A percentile compares a stretch with the other conserved stretches of the same genome.
phyloP scores from a whole-genome alignment of 30 jellyfish, hydroid and myxozoan species.

The Hydractinia symbiolongicarpus region DNA sequence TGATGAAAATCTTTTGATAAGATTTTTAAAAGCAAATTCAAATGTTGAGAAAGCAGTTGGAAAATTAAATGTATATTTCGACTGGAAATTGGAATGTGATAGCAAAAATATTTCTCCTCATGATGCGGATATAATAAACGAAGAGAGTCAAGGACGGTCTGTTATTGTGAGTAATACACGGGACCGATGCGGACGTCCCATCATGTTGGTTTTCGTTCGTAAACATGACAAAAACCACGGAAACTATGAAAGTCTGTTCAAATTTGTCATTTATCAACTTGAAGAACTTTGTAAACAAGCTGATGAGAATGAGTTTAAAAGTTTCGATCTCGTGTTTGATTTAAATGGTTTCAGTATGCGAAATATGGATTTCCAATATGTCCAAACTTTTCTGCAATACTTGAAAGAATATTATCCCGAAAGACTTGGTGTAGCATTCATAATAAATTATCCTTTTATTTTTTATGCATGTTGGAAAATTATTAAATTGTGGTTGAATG shows the following conservation, averaged over 20 bases:
- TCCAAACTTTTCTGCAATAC: conserved; percentile 46
- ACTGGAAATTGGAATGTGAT: conserved; percentile 66
- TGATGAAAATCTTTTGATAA: background rate
- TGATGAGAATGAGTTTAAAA: conserved; percentile 45
- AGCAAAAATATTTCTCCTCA: conserved; percentile 34
- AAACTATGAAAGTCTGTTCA: conserved; percentile 2
- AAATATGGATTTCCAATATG: conserved; percentile 74
- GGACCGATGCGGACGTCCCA: conserved; percentile 68
- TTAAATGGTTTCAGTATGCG: conserved; percentile 65
- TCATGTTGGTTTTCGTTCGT: conserved; percentile 6
- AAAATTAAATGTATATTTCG: conserved; percentile 38
- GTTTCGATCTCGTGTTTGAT: conserved; percentile 47
- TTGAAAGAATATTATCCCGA: conserved; percentile 80
- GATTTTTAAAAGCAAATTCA: conserved; percentile 51
- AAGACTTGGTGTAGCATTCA: conserved; percentile 68
- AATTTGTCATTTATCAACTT: conserved; percentile 22
- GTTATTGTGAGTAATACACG: conserved; percentile 15
- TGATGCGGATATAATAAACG: conserved; percentile 39
- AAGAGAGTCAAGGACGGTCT: conserved; percentile 50
- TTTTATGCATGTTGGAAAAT: conserved; percentile 89
- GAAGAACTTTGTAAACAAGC: conserved; percentile 31
- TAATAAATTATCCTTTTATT: conserved; percentile 68
- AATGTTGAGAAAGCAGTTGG: conserved; percentile 48
- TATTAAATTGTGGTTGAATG: conserved; percentile 69
- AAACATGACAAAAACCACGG: conserved; percentile 19